Base-by-base conservation (phyloP, 2,113 vertebrate genomes). In the Hemibagrus wyckioides region DNA sequence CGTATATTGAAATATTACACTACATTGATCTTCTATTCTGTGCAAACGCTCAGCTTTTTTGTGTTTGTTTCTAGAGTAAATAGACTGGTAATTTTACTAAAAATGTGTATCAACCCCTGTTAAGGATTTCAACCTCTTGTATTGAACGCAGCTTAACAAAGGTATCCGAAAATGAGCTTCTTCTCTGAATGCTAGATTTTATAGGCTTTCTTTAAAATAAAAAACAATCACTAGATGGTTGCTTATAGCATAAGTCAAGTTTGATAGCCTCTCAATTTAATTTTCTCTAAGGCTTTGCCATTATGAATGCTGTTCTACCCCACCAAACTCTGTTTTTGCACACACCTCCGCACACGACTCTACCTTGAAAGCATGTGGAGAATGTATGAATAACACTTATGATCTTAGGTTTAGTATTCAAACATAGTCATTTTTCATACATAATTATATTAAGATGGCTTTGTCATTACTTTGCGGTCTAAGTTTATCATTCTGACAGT, bases 401-500 rank as follows among this genome's bases (percentile, higher is more conserved):
- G 33, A 1, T 56, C 23, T 33, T 80, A 36, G n/a, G 48, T 85
- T 61, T 59, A 41, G 48, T 30, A 63, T 30, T 36, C 25, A 83
- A 52, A n/a, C n/a, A 3, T 9, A 69, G 44, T 1, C 39, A 48
- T 69, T 36, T 39, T 33, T 69, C 44, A 33, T 33, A 33, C 63
- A n/a, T 79, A 19, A 48, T 79, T 85, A 59, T 30, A 80, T 54
- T 50, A 25, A 61, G 30, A n/a, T 80, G 85, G 33, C 67, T 79
- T 65, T 79, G 75, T 65, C 85, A 28, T 86, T 86, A 65, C n/a
- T 11, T 7, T 33, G 59, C 75, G 17, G 21, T 80, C 44, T 39
- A 36, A 6, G 33, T 28, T 44, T 4, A 8, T 17, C 54, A 19
- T 36, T 28, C 69, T 52, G 52, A 59, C 83, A n/a, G 30, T n/a